Evolutionary conservation across 2,113 vertebrate genomes (phyloP).

Genomic region (Xenopus tropicalis): DNA sequence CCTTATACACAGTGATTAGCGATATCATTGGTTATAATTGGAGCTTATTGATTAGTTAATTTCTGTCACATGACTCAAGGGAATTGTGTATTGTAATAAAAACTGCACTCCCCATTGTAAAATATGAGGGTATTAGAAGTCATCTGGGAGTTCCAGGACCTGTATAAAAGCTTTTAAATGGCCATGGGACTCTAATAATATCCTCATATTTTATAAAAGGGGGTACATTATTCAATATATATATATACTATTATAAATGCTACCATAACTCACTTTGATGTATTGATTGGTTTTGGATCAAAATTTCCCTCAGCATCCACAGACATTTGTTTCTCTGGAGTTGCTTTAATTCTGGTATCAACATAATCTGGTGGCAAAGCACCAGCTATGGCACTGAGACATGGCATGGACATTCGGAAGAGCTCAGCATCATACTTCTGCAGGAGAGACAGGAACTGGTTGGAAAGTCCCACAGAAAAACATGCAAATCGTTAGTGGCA

Average conservation of each 20-base stretch:
- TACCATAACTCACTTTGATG: conserved; percentile 78
- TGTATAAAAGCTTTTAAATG: too few species aligned
- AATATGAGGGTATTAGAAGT: too few species aligned
- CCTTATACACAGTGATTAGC: too few species aligned
- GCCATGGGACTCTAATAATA: too few species aligned
- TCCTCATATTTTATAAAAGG: too few species aligned
- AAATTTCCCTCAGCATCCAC: conserved; percentile 93
- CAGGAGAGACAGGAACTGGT: conserved; percentile 63
- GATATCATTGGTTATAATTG: too few species aligned
- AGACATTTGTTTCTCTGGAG: conserved; percentile 84
- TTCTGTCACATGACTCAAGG: too few species aligned
- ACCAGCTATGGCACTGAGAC: conserved; percentile 93
- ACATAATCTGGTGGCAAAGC: conserved; percentile 93
- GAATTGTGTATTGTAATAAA: too few species aligned
- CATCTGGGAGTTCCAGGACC: too few species aligned
- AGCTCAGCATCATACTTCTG: conserved; percentile 95
- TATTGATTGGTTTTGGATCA: conserved; percentile 93
- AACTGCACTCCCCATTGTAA: too few species aligned
- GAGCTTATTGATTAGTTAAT: too few species aligned
- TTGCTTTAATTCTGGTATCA: conserved; percentile 77
- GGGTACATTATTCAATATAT: too few species aligned
- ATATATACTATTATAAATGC: not conserved
- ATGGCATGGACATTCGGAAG: conserved; percentile 97
- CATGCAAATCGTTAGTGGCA: conserved; percentile 56
- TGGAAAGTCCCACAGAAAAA: conserved; percentile 65